Percentiles rank a stretch among this genome's conserved stretches.
Evolutionary conservation across 2,888 invertebrate species (phyloP).

Genomic region (Tuberolachnus salignus): DNA sequence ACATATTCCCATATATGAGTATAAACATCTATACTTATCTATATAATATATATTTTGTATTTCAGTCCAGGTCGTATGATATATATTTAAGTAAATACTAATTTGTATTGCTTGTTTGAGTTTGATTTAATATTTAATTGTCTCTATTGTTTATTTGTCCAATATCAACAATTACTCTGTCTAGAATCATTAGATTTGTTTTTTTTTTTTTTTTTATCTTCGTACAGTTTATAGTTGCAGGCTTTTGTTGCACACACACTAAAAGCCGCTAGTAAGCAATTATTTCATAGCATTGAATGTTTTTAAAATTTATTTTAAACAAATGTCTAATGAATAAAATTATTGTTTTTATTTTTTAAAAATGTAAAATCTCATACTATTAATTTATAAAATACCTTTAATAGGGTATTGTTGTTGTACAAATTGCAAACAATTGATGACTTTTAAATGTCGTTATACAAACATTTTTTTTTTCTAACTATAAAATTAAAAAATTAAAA

Average conservation of each 20-base stretch:
- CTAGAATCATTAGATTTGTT: not conserved
- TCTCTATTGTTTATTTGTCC: not conserved
- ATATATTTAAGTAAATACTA: not conserved
- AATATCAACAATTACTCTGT: not conserved
- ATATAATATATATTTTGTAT: too few species aligned
- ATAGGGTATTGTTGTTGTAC: not conserved
- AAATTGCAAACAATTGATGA: not conserved
- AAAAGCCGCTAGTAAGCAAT: not conserved
- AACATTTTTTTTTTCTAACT: not conserved
- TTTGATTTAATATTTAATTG: constrained; percentile 5
- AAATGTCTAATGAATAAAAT: too few species aligned
- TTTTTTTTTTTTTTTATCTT: not conserved
- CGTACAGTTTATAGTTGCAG: too few species aligned
- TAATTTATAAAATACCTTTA: too few species aligned
- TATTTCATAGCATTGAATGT: not conserved
- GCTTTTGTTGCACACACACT: too few species aligned
- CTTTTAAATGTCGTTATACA: not conserved
- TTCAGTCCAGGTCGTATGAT: not conserved
- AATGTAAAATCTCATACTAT: too few species aligned
- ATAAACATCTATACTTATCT: too few species aligned
- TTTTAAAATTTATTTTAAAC: too few species aligned
- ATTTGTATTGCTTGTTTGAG: not conserved
- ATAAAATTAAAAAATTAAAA: too few species aligned
- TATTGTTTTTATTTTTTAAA: too few species aligned
- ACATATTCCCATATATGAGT: too few species aligned